A percentile compares a stretch with the other conserved stretches of the same genome.
Evolutionary conservation across 1,140 invertebrate genomes (phyloP).

Genomic region (Maniola jurtina): DNA sequence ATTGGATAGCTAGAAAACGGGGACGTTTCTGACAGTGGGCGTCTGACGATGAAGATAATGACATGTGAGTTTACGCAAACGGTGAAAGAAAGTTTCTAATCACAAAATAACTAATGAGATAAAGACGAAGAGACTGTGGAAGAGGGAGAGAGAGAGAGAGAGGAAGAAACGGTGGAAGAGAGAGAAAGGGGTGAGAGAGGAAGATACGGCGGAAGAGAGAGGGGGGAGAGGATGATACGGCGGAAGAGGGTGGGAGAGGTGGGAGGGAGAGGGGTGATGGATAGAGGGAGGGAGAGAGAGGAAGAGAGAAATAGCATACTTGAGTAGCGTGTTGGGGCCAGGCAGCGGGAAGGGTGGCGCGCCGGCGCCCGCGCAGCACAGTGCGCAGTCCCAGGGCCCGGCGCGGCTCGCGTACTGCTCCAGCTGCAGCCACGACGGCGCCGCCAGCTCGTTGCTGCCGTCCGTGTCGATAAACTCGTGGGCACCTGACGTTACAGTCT

Average conservation of each 20-base stretch:
- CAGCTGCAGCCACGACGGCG: constrained; percentile 41
- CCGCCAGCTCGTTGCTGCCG: constrained; percentile 30
- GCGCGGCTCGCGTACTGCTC: constrained; percentile 38
- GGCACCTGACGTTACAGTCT: constrained; percentile 39
- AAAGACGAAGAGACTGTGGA: no score
- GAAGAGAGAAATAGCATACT: constrained; percentile 32
- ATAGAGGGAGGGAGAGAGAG: not conserved
- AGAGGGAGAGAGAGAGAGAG: no score
- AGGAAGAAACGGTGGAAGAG: no score
- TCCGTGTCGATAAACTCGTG: constrained; percentile 53
- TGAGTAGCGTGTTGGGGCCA: constrained; percentile 43
- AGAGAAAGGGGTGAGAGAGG: no score
- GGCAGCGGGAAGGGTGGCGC: constrained; percentile 21
- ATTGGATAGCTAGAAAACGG: no score
- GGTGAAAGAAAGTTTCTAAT: no score
- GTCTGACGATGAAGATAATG: no score
- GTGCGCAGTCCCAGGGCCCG: constrained; percentile 56
- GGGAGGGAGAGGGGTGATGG: not conserved
- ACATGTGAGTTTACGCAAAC: no score
- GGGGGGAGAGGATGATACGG: no score
- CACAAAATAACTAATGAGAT: no score
- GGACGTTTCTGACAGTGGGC: no score
- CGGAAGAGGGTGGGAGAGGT: not conserved
- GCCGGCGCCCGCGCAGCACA: constrained; percentile 40
- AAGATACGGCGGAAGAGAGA: no score